Evolutionary conservation across 2,888 invertebrate species (phyloP), one percentile per base, ranked within the genome.

Genomic region (Volucella inflata): DNA sequence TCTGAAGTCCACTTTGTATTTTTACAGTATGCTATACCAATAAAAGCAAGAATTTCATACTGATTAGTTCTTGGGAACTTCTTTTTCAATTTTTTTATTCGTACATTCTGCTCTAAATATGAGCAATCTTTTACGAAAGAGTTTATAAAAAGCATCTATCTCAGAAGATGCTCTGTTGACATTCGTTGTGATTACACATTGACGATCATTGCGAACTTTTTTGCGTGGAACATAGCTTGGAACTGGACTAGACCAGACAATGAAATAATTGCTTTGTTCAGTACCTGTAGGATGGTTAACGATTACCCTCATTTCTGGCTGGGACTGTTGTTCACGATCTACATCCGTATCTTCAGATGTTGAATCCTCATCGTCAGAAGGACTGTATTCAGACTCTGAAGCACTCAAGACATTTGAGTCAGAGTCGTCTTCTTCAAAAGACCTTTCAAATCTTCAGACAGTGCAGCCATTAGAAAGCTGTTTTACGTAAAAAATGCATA

Each of bases 391-490:
- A 46, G 46, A 46, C 46, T 46, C 46, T 46, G 46, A 46, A 10
- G 46, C 46, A 46, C 46, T 46, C 30, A 53, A 53, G 53, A 30
- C 53, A 30, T 30, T 53, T 14, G 53, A 53, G 10, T 53, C 53
- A 53, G 53, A 53, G 30, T 53, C 53, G 30, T 53, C 53, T 53
- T 53, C 53, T 53, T 53, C 30, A 53, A 53, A 53, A 9, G 53
- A 53, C 30, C 11, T 53, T 53, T 21, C 53, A 53, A 53, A 64
- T 48, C 48, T 38, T n/a, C n/a, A n/a, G n/a, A n/a, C n/a, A n/a
- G n/a, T n/a, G n/a, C n/a, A n/a, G n/a, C n/a, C n/a, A n/a, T n/a
- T n/a, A n/a, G n/a, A n/a, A n/a, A n/a, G n/a, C n/a, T n/a, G n/a
- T n/a, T n/a, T n/a, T n/a, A n/a, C n/a, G n/a, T n/a, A n/a, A n/a